Evolutionary conservation across 35 echinoderm and acorn worm genomes (phyloP).

Genomic region (Apostichopus parvimensis): DNA sequence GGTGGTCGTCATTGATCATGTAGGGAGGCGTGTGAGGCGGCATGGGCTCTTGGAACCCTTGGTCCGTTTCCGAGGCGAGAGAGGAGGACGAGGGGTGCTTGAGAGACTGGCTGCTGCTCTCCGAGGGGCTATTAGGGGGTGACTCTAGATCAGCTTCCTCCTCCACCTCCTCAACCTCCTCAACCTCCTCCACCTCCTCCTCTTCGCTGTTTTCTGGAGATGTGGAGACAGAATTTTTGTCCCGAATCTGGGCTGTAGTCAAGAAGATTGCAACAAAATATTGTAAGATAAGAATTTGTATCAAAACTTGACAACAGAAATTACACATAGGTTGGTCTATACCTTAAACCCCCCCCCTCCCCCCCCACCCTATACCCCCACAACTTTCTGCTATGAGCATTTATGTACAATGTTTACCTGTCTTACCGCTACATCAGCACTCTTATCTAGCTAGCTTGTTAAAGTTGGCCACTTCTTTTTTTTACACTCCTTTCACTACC

Average conservation of each 20-base stretch:
- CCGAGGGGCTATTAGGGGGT: conserved; percentile 50
- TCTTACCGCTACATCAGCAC: too few species aligned
- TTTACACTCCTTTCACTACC: too few species aligned
- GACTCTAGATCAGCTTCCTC: conserved; percentile 24
- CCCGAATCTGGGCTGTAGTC: conserved; percentile 41
- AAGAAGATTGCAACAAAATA: background rate
- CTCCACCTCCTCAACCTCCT: background rate
- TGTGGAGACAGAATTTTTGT: conserved; percentile 3
- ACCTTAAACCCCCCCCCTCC: too few species aligned
- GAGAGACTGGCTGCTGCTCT: conserved; percentile 56
- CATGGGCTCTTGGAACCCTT: conserved; percentile 32
- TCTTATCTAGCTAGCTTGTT: too few species aligned
- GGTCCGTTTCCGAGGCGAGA: conserved; percentile 37
- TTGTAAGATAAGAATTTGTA: too few species aligned
- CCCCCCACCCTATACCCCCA: too few species aligned
- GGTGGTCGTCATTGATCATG: conserved; percentile 55
- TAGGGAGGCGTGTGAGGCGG: conserved; percentile 61
- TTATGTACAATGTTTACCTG: too few species aligned
- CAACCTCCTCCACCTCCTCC: background rate
- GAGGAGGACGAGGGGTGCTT: conserved; percentile 64
- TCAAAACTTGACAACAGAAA: too few species aligned
- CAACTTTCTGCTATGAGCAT: too few species aligned
- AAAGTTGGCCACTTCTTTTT: too few species aligned
- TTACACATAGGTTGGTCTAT: too few species aligned
- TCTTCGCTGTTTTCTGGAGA: conserved; percentile 45